Evolutionary conservation across 2,797 vertebrate species (phyloP).

Genomic region (Dicrostonyx torquatus): DNA sequence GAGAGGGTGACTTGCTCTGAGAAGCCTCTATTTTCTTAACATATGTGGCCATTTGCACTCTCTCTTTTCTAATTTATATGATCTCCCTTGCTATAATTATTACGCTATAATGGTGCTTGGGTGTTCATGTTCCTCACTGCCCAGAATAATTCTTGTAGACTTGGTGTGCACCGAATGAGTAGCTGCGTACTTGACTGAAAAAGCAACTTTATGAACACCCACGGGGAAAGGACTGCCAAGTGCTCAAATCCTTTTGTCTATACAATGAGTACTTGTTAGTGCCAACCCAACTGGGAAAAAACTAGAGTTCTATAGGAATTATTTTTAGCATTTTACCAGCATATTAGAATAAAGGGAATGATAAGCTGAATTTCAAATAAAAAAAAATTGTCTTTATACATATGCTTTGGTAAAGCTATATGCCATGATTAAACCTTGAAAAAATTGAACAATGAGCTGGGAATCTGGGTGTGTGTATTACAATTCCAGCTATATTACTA

Average conservation of each 20-base stretch:
- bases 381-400: constrained; percentile 24
- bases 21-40: constrained; percentile 25
- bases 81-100: background rate
- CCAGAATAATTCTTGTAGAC: background rate
- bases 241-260: background rate
- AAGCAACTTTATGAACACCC: background rate
- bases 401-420: constrained; percentile 28
- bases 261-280: background rate
- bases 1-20: background rate
- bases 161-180: background rate
- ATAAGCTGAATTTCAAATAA: constrained; percentile 51
- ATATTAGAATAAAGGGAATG: background rate
- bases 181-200: background rate
- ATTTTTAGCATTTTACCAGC: background rate
- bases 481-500: background rate
- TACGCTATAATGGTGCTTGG: constrained; percentile 18
- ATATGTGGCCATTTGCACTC: background rate
- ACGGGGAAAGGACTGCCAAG: background rate
- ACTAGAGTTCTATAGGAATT: constrained; percentile 27
- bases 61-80: background rate
- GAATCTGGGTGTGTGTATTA: constrained; percentile 8
- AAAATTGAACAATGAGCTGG: constrained; percentile 21
- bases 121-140: background rate
- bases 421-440: background rate
- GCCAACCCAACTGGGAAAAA: background rate